Conservation (phyloP, 2,888 invertebrate genomes). For the Orthosia gothica region DNA sequence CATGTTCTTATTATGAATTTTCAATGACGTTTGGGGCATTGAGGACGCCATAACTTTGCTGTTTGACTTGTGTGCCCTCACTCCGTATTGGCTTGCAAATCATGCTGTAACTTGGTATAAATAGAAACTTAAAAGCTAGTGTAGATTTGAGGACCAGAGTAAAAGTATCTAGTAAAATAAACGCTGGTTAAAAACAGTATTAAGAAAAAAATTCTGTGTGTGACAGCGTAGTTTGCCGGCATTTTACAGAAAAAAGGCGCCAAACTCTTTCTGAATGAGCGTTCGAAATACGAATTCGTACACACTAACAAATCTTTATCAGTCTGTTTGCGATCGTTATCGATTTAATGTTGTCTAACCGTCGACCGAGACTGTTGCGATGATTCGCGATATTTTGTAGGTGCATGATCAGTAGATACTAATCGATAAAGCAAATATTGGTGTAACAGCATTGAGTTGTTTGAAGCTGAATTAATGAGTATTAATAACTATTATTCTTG, state of each 20-base stretch:
- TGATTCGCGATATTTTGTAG: constrained; percentile 79
- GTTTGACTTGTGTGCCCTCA: constrained; percentile 38
- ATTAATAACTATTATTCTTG: constrained; percentile 24
- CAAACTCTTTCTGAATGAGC: constrained; percentile 73
- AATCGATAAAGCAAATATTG: constrained; percentile 81
- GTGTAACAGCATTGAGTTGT: constrained; percentile 66
- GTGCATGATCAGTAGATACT: constrained; percentile 75
- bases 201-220: background rate
- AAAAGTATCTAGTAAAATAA: background rate
- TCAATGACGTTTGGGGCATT: constrained; percentile 54
- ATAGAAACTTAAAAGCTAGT: background rate
- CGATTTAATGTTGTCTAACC: constrained; percentile 77
- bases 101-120: background rate
- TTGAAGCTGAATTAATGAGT: constrained; percentile 30
- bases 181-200: background rate
- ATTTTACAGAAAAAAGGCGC: constrained; percentile 74
- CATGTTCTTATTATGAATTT: constrained; percentile 61
- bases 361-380: constrained; percentile 81
- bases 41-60: constrained; percentile 43
- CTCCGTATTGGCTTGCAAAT: constrained; percentile 8
- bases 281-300: constrained; percentile 58
- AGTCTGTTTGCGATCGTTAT: constrained; percentile 71
- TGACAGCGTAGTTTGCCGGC: constrained; percentile 32
- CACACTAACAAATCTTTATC: constrained; percentile 62
- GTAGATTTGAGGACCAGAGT: background rate